These are phyloP conservation scores for Delichon dasypus DNA, from an alignment of 2,797 vertebrate species.

Conservation along the genomic window DNA sequence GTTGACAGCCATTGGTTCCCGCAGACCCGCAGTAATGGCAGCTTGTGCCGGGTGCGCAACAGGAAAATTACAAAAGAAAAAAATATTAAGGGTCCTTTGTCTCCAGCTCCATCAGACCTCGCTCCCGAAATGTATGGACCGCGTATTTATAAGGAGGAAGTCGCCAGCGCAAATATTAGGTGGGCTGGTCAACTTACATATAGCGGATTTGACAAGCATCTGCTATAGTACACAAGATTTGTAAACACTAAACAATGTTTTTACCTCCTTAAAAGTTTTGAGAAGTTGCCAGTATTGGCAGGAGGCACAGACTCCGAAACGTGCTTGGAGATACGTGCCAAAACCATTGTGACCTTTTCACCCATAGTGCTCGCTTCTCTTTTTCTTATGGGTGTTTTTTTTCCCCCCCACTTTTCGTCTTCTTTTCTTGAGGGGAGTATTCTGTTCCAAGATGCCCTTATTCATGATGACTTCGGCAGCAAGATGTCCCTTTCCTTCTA, in stretches of 20 bases:
- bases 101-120: constrained; percentile 47
- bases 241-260: constrained; percentile 80
- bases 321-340: constrained; percentile 73
- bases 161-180: constrained; percentile 59
- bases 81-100: constrained; percentile 70
- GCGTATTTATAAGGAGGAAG: constrained; percentile 48
- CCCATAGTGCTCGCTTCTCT: constrained; percentile 51
- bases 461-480: constrained; percentile 7
- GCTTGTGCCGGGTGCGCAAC: constrained; percentile 58
- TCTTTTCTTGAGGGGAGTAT: background rate
- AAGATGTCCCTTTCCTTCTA: constrained; percentile 53
- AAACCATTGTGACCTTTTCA: constrained; percentile 77
- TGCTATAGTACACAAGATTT: constrained; percentile 77
- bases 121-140: constrained; percentile 45
- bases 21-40: constrained; percentile 67
- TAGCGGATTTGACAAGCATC: constrained; percentile 75
- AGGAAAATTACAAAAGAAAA: constrained; percentile 58
- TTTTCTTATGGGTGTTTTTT: background rate
- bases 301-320: constrained; percentile 77
- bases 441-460: constrained; percentile 36
- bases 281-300: constrained; percentile 82
- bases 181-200: constrained; percentile 70
- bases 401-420: background rate
- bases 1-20: constrained; percentile 70
- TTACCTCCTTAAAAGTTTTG: constrained; percentile 82